These are phyloP conservation scores for Megaptera novaeangliae DNA, from an alignment of 2,113 vertebrate species.

Conservation along the genomic window DNA sequence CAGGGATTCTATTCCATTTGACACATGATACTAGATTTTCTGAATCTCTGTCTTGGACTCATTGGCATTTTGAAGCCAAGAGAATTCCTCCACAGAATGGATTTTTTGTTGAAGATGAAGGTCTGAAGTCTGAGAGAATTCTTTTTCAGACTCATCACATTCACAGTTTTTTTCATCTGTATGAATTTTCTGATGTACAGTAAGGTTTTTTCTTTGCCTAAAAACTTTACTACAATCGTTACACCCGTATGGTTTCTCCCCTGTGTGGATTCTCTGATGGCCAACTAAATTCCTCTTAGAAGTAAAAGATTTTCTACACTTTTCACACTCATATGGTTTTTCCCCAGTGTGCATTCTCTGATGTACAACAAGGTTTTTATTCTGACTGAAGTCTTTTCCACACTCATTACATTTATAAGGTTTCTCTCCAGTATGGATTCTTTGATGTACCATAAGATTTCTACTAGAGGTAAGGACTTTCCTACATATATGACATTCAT, in stretches of 20 bases:
- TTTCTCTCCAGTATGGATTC: constrained; percentile 67
- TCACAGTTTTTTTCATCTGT: constrained; percentile 53
- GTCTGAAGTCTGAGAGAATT: constrained; percentile 17
- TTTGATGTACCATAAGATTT: constrained; percentile 66
- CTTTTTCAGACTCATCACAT: constrained; percentile 26
- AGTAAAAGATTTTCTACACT: constrained; percentile 64
- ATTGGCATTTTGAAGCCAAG: constrained; percentile 44
- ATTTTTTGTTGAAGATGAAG: constrained; percentile 42
- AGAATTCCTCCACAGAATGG: background rate
- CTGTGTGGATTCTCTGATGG: constrained; percentile 66
- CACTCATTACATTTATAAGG: constrained; percentile 60
- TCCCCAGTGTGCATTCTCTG: constrained; percentile 65
- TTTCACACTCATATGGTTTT: constrained; percentile 66
- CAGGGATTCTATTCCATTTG: background rate
- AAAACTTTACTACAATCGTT: constrained; percentile 66
- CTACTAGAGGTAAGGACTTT: constrained; percentile 68
- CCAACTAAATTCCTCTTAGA: constrained; percentile 66
- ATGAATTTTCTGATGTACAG: constrained; percentile 62
- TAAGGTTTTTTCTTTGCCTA: constrained; percentile 63
- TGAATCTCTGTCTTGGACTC: constrained; percentile 38
- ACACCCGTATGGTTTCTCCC: constrained; percentile 61
- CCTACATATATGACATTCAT: constrained; percentile 59
- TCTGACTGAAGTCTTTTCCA: constrained; percentile 72
- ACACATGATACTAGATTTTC: constrained; percentile 15
- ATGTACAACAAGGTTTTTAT: constrained; percentile 67